Conservation (phyloP, 2,888 invertebrate genomes). For the Oeneis ivallda region DNA sequence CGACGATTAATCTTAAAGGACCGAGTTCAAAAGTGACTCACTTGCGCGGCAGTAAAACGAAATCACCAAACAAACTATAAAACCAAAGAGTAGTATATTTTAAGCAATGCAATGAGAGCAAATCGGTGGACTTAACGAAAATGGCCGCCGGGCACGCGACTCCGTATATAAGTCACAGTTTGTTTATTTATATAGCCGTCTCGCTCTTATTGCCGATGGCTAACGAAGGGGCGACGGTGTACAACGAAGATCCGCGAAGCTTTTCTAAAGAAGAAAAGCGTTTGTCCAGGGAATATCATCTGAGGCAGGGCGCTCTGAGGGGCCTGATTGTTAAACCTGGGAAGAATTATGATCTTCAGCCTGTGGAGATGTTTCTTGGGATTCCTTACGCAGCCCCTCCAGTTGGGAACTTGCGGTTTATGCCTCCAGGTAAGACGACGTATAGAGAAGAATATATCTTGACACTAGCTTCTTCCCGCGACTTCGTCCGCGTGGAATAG, state of each 20-base stretch:
- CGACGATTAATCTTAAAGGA: constrained; percentile 24
- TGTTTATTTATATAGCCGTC: constrained; percentile 78
- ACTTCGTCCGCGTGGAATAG: no score
- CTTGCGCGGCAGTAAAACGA: constrained; percentile 59
- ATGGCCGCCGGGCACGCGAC: constrained; percentile 75
- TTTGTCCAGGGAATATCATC: constrained; percentile 82
- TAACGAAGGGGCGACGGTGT: constrained; percentile 66
- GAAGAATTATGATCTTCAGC: constrained; percentile 82
- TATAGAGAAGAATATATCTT: no score
- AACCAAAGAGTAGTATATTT: constrained; percentile 48
- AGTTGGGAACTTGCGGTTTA: constrained; percentile 87
- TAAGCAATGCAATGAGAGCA: constrained; percentile 49
- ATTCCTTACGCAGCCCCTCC: constrained; percentile 92
- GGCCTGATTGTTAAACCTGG: constrained; percentile 86
- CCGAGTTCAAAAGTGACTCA: constrained; percentile 52
- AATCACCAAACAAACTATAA: constrained; percentile 44
- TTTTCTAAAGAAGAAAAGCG: constrained; percentile 65
- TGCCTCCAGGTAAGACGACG: constrained; percentile 89
- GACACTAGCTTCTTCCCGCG: no score
- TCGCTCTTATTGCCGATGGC: constrained; percentile 72
- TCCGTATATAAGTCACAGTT: constrained; percentile 70
- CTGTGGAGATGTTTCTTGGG: constrained; percentile 88
- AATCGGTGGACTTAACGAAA: constrained; percentile 70
- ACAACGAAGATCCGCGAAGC: constrained; percentile 63
- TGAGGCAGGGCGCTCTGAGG: constrained; percentile 86